phyloP scores from a whole-genome alignment of 2,888 invertebrate species.

The Pseudoips prasinana region DNA sequence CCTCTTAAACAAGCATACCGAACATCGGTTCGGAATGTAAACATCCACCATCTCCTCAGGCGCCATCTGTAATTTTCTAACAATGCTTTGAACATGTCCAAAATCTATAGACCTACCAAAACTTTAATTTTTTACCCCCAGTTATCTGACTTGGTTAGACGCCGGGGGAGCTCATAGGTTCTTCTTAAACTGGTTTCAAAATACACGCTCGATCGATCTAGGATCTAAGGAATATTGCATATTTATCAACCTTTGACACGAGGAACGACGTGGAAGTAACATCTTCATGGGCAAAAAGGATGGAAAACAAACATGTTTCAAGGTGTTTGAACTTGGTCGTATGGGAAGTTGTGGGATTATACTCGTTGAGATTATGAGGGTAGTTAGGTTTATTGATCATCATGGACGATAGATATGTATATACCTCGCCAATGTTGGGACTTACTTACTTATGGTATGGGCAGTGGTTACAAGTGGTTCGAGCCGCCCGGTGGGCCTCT shows the following conservation, averaged over 20 bases:
- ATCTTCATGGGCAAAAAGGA: slow-evolving; percentile 70
- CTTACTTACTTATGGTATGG: too few species aligned
- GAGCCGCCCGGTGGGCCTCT: too few species aligned
- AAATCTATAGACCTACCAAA: slow-evolving; percentile 35
- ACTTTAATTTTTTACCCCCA: slow-evolving; percentile 7
- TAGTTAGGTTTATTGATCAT: not conserved
- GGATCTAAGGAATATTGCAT: slow-evolving; percentile 78
- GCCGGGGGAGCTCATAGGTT: slow-evolving; percentile 25
- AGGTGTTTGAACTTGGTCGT: slow-evolving; percentile 48
- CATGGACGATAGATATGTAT: too few species aligned
- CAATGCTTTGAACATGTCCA: slow-evolving; percentile 68
- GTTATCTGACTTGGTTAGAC: slow-evolving; percentile 2
- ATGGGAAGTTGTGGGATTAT: slow-evolving; percentile 32
- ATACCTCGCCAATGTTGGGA: too few species aligned
- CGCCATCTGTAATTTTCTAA: slow-evolving; percentile 81
- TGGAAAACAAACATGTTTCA: slow-evolving; percentile 68
- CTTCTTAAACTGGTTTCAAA: slow-evolving; percentile 41
- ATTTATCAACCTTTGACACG: slow-evolving; percentile 82
- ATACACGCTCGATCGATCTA: slow-evolving; percentile 74
- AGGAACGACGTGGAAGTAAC: slow-evolving; percentile 76
- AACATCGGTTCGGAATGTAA: slow-evolving; percentile 76
- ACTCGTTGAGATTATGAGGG: slow-evolving; percentile 16
- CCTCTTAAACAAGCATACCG: slow-evolving; percentile 68
- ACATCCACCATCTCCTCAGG: slow-evolving; percentile 75
- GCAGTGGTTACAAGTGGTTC: too few species aligned